Conservation (phyloP, 2,888 invertebrate species). For the Operophtera brumata region DNA sequence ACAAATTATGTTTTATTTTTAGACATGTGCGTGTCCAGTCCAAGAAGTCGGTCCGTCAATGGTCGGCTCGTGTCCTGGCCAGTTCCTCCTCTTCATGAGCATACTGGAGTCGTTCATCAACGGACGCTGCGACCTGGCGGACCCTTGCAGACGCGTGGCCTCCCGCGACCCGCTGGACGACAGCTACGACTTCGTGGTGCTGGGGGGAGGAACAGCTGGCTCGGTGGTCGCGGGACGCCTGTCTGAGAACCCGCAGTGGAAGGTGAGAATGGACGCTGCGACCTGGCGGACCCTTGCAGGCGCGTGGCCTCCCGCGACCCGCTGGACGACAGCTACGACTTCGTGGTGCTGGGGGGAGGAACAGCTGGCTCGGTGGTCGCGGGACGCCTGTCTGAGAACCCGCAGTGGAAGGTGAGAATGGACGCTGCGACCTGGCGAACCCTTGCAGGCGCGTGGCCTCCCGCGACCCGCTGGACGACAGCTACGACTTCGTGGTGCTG, state of each 20-base stretch:
- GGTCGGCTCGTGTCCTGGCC: constrained; percentile 79
- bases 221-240: constrained; percentile 83
- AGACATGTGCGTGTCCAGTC: constrained; percentile 80
- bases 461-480: constrained; percentile 58
- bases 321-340: constrained; percentile 81
- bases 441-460: constrained; percentile 81
- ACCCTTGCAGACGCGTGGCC: constrained; percentile 81
- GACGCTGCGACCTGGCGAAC: constrained; percentile 80
- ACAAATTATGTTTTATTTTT: constrained; percentile 23
- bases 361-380: constrained; percentile 84
- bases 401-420: constrained; percentile 81
- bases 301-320: constrained; percentile 70
- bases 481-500: constrained; percentile 84
- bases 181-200: constrained; percentile 84
- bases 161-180: constrained; percentile 63
- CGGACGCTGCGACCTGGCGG: constrained; percentile 79
- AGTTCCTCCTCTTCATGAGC: constrained; percentile 83
- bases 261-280: constrained; percentile 77
- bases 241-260: constrained; percentile 84
- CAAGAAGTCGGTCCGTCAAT: constrained; percentile 80
- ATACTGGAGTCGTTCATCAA: constrained; percentile 82
- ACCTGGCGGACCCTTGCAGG: constrained; percentile 81
- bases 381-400: constrained; percentile 82
- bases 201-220: constrained; percentile 85
- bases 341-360: constrained; percentile 84